Conservation (phyloP, 2,888 invertebrate species). For the Saturnia japonica region DNA sequence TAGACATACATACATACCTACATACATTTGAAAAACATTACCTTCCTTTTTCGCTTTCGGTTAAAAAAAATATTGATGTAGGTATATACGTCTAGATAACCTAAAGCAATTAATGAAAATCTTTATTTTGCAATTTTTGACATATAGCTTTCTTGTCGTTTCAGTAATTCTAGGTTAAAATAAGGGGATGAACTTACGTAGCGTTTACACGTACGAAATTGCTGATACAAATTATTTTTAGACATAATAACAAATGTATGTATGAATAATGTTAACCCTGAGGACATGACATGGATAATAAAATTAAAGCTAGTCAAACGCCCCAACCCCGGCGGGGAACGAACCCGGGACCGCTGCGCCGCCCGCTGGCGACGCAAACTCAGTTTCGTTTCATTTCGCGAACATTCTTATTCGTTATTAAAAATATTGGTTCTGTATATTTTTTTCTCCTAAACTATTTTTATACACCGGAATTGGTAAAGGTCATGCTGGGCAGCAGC, state of each 20-base stretch:
- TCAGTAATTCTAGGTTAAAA: no score
- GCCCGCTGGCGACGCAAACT: constrained; percentile 18
- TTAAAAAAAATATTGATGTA: no score
- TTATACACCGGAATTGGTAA: background rate
- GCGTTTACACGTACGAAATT: background rate
- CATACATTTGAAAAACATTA: no score
- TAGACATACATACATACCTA: no score
- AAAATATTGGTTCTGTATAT: background rate
- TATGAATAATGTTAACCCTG: constrained; percentile 9
- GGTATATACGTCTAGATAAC: no score
- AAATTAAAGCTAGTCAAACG: constrained; percentile 8
- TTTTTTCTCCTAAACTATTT: background rate
- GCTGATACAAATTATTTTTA: background rate
- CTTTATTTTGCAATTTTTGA: no score
- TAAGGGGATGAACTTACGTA: no score
- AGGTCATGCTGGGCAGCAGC: background rate
- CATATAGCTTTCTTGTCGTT: no score
- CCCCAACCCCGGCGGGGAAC: constrained; percentile 8
- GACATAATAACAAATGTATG: background rate
- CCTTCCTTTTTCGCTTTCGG: no score
- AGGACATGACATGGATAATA: constrained; percentile 12
- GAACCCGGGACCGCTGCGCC: constrained; percentile 19
- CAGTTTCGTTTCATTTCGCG: background rate
- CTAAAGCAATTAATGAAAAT: no score
- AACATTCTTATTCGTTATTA: background rate